Evolutionary conservation across 1,140 invertebrate genomes (phyloP).

Genomic region (Drosophila miranda): DNA sequence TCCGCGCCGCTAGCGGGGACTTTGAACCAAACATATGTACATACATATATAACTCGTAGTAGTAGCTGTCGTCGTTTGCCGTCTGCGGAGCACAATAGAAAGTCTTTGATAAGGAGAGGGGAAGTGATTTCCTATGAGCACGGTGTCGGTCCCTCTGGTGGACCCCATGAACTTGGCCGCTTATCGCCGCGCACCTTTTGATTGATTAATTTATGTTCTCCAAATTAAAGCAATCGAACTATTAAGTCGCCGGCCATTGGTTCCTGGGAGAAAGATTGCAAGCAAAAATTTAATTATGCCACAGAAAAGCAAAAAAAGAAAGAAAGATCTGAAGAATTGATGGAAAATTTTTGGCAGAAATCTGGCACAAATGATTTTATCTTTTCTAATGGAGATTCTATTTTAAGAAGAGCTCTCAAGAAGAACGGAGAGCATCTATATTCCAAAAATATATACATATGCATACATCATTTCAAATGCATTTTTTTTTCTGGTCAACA

Average conservation of each 20-base stretch:
- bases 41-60: slow-evolving; percentile 19
- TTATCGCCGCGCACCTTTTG: slow-evolving; percentile 40
- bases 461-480: slow-evolving; percentile 25
- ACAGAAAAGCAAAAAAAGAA: not conserved
- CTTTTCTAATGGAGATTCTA: slow-evolving; percentile 42
- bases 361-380: slow-evolving; percentile 1
- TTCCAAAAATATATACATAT: slow-evolving; percentile 24
- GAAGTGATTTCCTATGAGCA: slow-evolving; percentile 26
- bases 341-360: slow-evolving; percentile 41
- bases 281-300: slow-evolving; percentile 19
- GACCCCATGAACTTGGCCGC: slow-evolving; percentile 55
- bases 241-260: not conserved
- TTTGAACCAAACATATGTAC: slow-evolving; percentile 50
- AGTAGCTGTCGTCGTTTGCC: not conserved
- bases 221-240: slow-evolving; percentile 38
- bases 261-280: slow-evolving; percentile 2
- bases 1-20: slow-evolving; percentile 59
- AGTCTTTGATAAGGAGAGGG: slow-evolving; percentile 44
- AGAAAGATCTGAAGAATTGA: too few relatives aligned
- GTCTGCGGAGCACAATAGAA: slow-evolving; percentile 37
- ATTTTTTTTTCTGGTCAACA: slow-evolving; percentile 37
- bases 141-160: not conserved
- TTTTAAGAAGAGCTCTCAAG: slow-evolving; percentile 19
- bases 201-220: slow-evolving; percentile 59
- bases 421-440: slow-evolving; percentile 16